phyloP scores from a whole-genome alignment of 1,140 invertebrate genomes.

The Laupala kohalensis region DNA sequence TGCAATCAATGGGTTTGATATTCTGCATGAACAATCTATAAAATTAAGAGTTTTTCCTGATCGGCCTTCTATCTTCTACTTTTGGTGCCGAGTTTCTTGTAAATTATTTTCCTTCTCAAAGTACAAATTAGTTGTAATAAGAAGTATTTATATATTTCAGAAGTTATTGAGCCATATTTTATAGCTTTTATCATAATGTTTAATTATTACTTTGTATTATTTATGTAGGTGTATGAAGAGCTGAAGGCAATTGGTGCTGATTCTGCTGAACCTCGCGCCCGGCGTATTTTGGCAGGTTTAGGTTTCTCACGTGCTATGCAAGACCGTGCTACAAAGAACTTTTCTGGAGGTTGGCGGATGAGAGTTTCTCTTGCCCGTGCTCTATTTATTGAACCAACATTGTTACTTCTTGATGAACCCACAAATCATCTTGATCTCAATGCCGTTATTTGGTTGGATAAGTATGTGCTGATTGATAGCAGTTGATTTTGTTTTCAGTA shows the following conservation, averaged over 20 bases:
- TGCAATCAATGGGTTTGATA: too few relatives aligned
- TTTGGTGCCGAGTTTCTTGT: too few relatives aligned
- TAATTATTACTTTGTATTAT: too few relatives aligned
- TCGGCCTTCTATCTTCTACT: too few relatives aligned
- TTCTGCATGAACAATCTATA: too few relatives aligned
- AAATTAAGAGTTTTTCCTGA: too few relatives aligned
- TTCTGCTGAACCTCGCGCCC: slow-evolving; percentile 86
- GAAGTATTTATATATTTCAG: too few relatives aligned
- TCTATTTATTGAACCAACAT: slow-evolving; percentile 82
- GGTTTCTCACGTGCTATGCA: slow-evolving; percentile 94
- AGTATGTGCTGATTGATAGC: slow-evolving; percentile 55
- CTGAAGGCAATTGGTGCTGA: slow-evolving; percentile 92
- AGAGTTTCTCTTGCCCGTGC: slow-evolving; percentile 88
- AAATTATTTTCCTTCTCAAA: too few relatives aligned
- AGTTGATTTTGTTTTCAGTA: not conserved
- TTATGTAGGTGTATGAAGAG: slow-evolving; percentile 77
- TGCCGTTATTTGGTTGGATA: slow-evolving; percentile 98
- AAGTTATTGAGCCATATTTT: too few relatives aligned
- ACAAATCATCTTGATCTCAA: slow-evolving; percentile 91
- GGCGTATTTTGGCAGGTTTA: slow-evolving; percentile 91
- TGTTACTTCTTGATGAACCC: slow-evolving; percentile 93
- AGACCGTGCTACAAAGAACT: slow-evolving; percentile 82
- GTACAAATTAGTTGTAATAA: too few relatives aligned
- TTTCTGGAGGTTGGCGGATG: slow-evolving; percentile 98
- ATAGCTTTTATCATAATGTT: too few relatives aligned